phyloP scores from a whole-genome alignment of 2,888 invertebrate species.

The Cinara cedri region DNA sequence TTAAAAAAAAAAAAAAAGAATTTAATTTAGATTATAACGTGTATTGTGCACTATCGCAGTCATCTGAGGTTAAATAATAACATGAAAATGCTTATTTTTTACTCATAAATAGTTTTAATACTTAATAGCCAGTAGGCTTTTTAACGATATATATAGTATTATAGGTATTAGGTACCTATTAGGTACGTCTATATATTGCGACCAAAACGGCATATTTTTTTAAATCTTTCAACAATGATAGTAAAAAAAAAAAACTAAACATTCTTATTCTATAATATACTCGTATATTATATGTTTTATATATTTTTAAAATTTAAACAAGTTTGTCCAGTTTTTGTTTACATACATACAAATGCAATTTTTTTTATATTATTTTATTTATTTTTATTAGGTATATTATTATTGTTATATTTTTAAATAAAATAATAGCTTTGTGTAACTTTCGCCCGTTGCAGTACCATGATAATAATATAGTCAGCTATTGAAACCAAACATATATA shows the following conservation, averaged over 20 bases:
- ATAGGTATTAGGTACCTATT: too few relatives aligned
- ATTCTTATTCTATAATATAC: neutral
- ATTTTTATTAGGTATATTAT: neutral
- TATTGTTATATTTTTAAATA: neutral
- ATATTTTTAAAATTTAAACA: conserved; percentile 15
- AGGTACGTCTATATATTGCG: too few relatives aligned
- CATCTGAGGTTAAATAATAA: neutral
- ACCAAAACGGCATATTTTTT: neutral
- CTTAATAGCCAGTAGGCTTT: too few relatives aligned
- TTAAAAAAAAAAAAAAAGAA: too few relatives aligned
- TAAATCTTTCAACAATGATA: neutral
- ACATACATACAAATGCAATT: conserved; percentile 3
- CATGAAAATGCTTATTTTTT: neutral
- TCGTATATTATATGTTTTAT: neutral
- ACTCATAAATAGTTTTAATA: too few relatives aligned
- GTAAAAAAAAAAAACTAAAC: neutral
- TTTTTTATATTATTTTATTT: neutral
- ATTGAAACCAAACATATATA: neutral
- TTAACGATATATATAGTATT: too few relatives aligned
- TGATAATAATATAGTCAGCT: neutral
- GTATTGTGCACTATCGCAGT: neutral
- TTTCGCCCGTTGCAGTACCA: conserved; percentile 2
- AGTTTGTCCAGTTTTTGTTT: conserved; percentile 22
- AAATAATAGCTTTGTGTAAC: neutral
- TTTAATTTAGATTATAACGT: neutral